Evolutionary conservation across 2,797 vertebrate species (phyloP).

Genomic region (Orientallactaga sibirica): DNA sequence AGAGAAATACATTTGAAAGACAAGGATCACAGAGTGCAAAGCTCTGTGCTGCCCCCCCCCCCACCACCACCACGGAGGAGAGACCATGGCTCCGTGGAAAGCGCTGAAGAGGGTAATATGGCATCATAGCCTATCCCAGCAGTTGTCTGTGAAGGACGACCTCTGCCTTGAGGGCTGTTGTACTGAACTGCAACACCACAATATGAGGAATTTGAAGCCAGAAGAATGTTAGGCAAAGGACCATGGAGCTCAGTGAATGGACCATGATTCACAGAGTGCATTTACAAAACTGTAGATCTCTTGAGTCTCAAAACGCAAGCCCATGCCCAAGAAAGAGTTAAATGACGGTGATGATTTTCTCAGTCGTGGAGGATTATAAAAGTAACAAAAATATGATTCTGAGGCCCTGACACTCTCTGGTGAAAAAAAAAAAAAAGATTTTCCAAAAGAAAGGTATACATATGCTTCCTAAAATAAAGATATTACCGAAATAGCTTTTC

Average conservation of each 20-base stretch:
- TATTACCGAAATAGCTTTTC: constrained; percentile 22
- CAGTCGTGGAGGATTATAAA: not conserved
- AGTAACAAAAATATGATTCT: not conserved
- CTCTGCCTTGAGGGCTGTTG: constrained; percentile 74
- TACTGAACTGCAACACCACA: constrained; percentile 83
- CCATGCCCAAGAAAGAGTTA: not conserved
- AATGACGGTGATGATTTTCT: not conserved
- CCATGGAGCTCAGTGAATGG: constrained; percentile 72
- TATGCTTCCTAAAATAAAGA: constrained; percentile 42
- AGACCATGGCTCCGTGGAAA: constrained; percentile 77
- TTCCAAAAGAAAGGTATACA: not conserved
- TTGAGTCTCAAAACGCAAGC: constrained; percentile 49
- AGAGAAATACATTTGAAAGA: constrained; percentile 79
- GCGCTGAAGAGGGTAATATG: constrained; percentile 76
- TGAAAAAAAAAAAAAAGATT: constrained; percentile 35
- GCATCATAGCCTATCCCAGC: constrained; percentile 64
- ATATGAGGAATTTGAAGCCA: constrained; percentile 77
- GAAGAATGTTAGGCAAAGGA: constrained; percentile 79
- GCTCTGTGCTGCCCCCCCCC: constrained; percentile 76
- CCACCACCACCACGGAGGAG: constrained; percentile 86
- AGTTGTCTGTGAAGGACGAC: constrained; percentile 66
- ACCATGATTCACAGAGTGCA: constrained; percentile 50
- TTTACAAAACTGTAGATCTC: constrained; percentile 40
- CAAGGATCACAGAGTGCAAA: constrained; percentile 85
- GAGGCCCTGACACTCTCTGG: not conserved